These are phyloP conservation scores for Tarsius wallacei DNA, from an alignment of 2,797 vertebrate species.

Conservation along the genomic window DNA sequence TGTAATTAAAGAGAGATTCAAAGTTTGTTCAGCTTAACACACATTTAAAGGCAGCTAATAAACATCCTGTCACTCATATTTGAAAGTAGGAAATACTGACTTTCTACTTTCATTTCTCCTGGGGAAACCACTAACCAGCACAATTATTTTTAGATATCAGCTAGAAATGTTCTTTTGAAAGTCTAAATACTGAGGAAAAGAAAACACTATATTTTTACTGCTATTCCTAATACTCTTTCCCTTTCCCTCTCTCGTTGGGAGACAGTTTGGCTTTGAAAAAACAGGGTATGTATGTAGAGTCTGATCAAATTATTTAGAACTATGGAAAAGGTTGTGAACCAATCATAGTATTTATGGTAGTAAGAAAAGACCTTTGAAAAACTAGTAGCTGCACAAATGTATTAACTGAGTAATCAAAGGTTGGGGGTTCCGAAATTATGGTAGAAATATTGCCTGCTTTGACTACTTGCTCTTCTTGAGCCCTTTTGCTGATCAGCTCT, in stretches of 20 bases:
- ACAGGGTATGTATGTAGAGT: background rate
- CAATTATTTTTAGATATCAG: background rate
- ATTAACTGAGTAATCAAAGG: background rate
- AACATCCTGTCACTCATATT: background rate
- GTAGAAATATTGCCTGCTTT: background rate
- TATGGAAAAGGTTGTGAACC: background rate
- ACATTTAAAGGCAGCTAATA: background rate
- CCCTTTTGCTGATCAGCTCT: background rate
- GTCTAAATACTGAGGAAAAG: background rate
- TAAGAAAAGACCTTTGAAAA: background rate
- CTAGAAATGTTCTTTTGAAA: background rate
- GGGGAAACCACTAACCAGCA: slow-evolving; percentile 8
- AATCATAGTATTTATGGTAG: background rate
- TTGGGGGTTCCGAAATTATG: background rate
- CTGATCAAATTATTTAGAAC: background rate
- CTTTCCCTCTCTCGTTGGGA: background rate
- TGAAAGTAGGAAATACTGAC: background rate
- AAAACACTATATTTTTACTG: background rate
- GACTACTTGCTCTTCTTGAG: background rate
- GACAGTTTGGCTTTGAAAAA: background rate
- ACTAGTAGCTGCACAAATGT: background rate
- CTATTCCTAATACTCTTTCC: background rate
- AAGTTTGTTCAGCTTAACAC: background rate
- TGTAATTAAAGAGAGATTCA: background rate
- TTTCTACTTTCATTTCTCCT: background rate